These are phyloP conservation scores for Lepidurus apus DNA, from an alignment of 1,140 invertebrate species.

Conservation along the genomic window DNA sequence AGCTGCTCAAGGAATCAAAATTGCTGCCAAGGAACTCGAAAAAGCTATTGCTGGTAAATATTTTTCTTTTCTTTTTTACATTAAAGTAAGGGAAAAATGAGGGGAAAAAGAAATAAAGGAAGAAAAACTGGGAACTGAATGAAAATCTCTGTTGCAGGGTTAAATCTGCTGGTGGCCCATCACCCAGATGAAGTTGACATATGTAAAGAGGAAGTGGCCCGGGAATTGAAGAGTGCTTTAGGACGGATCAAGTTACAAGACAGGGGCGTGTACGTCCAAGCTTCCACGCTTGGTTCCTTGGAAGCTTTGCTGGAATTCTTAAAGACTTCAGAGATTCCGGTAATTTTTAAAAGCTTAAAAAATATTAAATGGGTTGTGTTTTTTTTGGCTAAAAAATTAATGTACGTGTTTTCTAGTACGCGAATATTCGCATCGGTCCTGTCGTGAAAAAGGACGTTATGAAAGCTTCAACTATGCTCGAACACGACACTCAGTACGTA, in stretches of 20 bases:
- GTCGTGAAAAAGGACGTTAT: slow-evolving; percentile 99
- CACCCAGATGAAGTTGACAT: slow-evolving; percentile 91
- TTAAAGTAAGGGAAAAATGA: neutral
- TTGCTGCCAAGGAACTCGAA: slow-evolving; percentile 94
- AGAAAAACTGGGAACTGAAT: slow-evolving; percentile 29
- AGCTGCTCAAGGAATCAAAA: slow-evolving; percentile 97
- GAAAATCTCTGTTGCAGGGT: slow-evolving; percentile 45
- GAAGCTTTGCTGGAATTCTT: slow-evolving; percentile 97
- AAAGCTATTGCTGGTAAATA: slow-evolving; percentile 78
- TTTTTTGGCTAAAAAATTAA: neutral
- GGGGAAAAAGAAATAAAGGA: too few relatives aligned
- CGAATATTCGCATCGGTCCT: slow-evolving; percentile 96
- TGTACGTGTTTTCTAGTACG: slow-evolving; percentile 64
- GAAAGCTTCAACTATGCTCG: slow-evolving; percentile 98
- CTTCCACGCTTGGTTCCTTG: slow-evolving; percentile 94
- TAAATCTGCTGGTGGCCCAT: slow-evolving; percentile 78
- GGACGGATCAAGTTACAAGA: slow-evolving; percentile 86
- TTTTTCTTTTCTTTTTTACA: slow-evolving; percentile 47
- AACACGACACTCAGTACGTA: slow-evolving; percentile 92
- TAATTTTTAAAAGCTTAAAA: slow-evolving; percentile 47
- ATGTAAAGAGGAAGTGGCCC: slow-evolving; percentile 70
- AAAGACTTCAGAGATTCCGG: slow-evolving; percentile 89
- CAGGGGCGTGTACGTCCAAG: slow-evolving; percentile 96
- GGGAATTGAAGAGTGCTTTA: slow-evolving; percentile 78
- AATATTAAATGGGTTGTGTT: neutral